These are phyloP conservation scores for Chymomyza fuscimana DNA, from an alignment of 2,888 invertebrate species.

Conservation along the genomic window DNA sequence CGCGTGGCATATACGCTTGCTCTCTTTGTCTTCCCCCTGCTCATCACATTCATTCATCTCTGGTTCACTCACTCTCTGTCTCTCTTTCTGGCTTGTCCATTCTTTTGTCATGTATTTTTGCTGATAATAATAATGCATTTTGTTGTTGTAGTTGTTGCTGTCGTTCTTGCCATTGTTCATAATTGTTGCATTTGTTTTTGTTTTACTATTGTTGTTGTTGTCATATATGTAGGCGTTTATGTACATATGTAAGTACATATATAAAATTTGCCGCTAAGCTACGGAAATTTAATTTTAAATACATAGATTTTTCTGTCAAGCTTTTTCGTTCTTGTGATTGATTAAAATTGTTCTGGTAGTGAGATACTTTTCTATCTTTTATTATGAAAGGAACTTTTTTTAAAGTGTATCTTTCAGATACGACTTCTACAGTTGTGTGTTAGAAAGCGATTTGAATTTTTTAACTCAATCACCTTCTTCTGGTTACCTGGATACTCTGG, in stretches of 20 bases:
- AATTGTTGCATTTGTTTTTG: constrained; percentile 55
- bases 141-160: constrained; percentile 35
- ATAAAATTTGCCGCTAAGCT: not conserved
- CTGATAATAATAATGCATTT: constrained; percentile 70
- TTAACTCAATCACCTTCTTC: too few species aligned
- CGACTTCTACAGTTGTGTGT: not conserved
- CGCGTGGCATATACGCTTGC: constrained; percentile 66
- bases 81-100: constrained; percentile 27
- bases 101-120: constrained; percentile 65
- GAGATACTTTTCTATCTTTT: not conserved
- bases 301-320: constrained; percentile 5
- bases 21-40: constrained; percentile 4
- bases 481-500: too few species aligned
- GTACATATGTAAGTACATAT: too few species aligned
- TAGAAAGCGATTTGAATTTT: not conserved
- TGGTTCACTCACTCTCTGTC: not conserved
- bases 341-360: constrained; percentile 26
- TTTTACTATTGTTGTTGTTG: constrained; percentile 20
- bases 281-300: constrained; percentile 13
- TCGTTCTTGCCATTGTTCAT: constrained; percentile 53
- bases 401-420: not conserved
- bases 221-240: constrained; percentile 19
- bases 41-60: constrained; percentile 11
- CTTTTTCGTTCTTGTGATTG: constrained; percentile 29
- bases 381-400: not conserved